Percentiles rank a stretch among this genome's conserved stretches.
Evolutionary conservation across 2,113 vertebrate species (phyloP).

Genomic region (Poeciliopsis turrubarensis): DNA sequence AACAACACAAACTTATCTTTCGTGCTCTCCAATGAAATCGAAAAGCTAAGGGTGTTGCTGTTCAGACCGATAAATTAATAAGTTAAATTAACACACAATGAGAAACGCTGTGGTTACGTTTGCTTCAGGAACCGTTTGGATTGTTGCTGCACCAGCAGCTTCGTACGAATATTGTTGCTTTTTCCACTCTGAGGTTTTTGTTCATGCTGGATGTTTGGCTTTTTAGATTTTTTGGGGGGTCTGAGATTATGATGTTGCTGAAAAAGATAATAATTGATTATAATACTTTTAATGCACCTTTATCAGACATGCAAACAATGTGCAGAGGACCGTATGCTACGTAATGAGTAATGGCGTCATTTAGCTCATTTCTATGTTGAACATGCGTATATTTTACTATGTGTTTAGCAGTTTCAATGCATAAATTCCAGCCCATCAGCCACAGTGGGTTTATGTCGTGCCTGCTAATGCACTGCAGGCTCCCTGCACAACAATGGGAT

Average conservation of each 20-base stretch:
- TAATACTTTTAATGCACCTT: neutral
- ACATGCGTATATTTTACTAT: neutral
- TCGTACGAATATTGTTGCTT: no score
- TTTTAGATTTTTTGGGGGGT: no score
- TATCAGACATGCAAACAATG: neutral
- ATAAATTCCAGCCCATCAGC: neutral
- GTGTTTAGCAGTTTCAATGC: conserved; percentile 10
- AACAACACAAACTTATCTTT: no score
- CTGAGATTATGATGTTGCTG: neutral
- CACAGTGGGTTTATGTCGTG: neutral
- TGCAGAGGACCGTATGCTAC: neutral
- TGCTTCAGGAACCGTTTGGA: no score
- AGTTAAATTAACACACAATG: no score
- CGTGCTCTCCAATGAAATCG: no score
- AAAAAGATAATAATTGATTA: neutral
- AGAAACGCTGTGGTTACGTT: no score
- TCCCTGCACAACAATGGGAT: neutral
- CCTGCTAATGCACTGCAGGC: conserved; percentile 2
- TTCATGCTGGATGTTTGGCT: no score
- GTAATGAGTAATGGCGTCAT: neutral
- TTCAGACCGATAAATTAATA: no score
- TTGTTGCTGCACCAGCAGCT: no score
- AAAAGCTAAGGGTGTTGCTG: no score
- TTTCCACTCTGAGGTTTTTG: no score
- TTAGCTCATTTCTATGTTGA: neutral